Evolutionary conservation across 2,797 vertebrate species (phyloP), one percentile per base, ranked within the genome.

Genomic region (Liasis olivaceus): DNA sequence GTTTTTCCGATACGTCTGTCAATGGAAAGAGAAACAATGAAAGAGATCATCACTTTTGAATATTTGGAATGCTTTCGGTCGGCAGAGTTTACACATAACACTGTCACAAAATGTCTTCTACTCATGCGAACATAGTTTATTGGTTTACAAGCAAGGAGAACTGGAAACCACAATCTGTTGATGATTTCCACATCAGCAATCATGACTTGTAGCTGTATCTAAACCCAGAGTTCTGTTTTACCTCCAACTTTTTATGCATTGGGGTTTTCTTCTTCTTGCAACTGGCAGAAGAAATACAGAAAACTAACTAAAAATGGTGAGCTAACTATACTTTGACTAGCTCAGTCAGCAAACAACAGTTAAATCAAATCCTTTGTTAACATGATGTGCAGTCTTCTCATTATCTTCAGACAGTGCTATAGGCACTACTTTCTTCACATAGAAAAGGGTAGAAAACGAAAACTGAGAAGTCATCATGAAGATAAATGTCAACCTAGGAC

Each of bases 1-100:
- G 0, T 98, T 98, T 97, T 99, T 99, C 91, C 99, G 95, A 95
- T 98, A 99, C 1, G 98, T 96, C 99, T 99, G 97, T 24, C 72
- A 56, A 87, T 94, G 0, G 69, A 93, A 89, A 89, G 3, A 2
- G 7, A 77, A 0, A 2, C 0, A 62, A 85, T 56, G 36, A 47
- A 81, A 42, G 9, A 0, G 36, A 81, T 42, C 72, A 5, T 81
- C 36, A 3, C 11, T 77, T 72, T 5, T 81, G 0, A 24, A 47
- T 11, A 12, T 42, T 11, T 81, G 3, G 47, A 22, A 47, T 12
- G 8, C 8, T 47, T 81, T 47, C 72, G 2, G 36, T 81, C 1
- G 42, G 0, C 0, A 9, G 20, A 47, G 9, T 20, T 81, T 81
- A 47, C 9, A 24, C 20, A 5, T 81, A 24, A 47, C 36, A 47